These are phyloP conservation scores for Pseudorhombus dupliciocellatus DNA, from an alignment of 2,113 vertebrate genomes.

Conservation along the genomic window DNA sequence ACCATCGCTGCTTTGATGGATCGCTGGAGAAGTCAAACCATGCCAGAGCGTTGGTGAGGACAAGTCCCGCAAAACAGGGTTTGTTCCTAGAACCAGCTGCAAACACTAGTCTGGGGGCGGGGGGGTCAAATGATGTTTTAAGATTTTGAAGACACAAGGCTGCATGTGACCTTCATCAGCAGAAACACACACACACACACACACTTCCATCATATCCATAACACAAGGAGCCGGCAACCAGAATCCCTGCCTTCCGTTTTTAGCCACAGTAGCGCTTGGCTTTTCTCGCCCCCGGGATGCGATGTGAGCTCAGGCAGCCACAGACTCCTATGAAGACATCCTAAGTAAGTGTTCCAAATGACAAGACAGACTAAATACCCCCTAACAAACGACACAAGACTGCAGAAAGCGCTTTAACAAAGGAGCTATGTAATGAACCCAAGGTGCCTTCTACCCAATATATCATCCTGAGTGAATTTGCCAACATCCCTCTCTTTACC, in stretches of 20 bases:
- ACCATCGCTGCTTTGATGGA: no score
- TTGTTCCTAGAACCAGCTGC: no score
- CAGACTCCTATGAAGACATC: conserved; percentile 37
- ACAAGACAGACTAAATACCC: conserved; percentile 70
- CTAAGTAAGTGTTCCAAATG: conserved; percentile 56
- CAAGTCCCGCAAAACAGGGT: not conserved
- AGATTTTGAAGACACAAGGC: not conserved
- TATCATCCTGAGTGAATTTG: conserved; percentile 78
- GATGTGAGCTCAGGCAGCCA: conserved; percentile 25
- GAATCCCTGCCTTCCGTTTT: conserved; percentile 13
- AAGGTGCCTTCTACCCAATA: conserved; percentile 64
- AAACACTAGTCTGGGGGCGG: no score
- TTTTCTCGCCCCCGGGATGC: conserved; percentile 22
- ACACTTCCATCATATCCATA: conserved; percentile 4
- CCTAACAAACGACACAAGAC: conserved; percentile 59
- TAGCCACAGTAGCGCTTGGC: not conserved
- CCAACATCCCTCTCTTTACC: conserved; percentile 70
- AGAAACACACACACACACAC: not conserved
- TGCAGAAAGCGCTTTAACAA: conserved; percentile 64
- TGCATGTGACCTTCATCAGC: conserved; percentile 15
- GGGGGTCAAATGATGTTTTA: no score
- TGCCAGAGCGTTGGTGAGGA: no score
- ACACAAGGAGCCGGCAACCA: not conserved
- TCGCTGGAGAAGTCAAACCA: conserved; percentile 21
- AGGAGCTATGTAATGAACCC: conserved; percentile 68